Percentiles rank a stretch among this genome's conserved stretches.
Conservation (phyloP, 2,797 vertebrate genomes). For the Alectoris magna region DNA sequence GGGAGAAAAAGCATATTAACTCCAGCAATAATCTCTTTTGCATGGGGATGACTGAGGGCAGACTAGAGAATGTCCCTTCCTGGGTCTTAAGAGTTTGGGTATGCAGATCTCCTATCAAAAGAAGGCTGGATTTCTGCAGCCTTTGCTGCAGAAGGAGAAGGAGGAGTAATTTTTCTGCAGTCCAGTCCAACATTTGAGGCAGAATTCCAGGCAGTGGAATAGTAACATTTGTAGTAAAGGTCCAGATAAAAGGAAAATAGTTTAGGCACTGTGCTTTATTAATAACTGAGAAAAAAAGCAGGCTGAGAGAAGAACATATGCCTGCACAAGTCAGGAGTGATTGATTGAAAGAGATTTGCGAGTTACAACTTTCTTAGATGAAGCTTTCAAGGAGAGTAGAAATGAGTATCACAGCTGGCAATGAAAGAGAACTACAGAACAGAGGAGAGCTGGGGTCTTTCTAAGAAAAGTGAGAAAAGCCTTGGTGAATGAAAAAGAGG, state of each 20-base stretch:
- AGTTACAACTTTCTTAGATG: not conserved
- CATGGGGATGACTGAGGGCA: not conserved
- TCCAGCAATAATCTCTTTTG: not conserved
- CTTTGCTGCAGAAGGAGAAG: not conserved
- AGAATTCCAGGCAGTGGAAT: not conserved
- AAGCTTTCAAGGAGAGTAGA: accelerated
- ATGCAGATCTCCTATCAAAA: not conserved
- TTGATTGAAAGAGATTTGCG: not conserved
- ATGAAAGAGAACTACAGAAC: not conserved
- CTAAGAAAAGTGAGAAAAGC: not conserved
- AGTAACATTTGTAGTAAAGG: not conserved
- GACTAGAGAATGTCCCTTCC: not conserved
- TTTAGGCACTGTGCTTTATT: not conserved
- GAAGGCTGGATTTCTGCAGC: not conserved
- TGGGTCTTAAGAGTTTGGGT: not conserved
- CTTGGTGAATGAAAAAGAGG: not conserved
- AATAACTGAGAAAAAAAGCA: not conserved
- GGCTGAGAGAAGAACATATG: not conserved
- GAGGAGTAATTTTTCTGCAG: not conserved
- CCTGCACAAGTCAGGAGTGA: not conserved
- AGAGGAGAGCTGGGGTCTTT: not conserved
- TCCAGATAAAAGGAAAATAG: not conserved
- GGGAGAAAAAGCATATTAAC: not conserved
- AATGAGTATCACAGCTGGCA: not conserved
- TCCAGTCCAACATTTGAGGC: not conserved